Evolutionary conservation across 2,113 vertebrate genomes (phyloP), one percentile per base, ranked within the genome.

Genomic region (Hemibagrus wyckioides): DNA sequence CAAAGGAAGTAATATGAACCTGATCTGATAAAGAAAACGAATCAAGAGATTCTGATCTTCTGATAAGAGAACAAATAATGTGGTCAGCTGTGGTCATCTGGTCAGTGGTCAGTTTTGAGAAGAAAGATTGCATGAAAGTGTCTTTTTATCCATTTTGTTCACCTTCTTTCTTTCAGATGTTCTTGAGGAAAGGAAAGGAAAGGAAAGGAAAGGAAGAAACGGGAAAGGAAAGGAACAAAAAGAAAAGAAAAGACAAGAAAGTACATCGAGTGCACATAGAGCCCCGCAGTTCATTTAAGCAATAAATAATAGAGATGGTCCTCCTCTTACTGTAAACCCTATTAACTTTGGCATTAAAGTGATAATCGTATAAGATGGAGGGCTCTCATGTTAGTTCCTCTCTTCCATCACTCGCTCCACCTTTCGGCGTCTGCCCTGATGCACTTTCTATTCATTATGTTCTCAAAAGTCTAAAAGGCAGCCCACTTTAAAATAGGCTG

Each of bases 401-500:
- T 57, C 82, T 81, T 61, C 79, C 48, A 73, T 86, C 81, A 56
- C 39, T 73, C 33, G 36, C 48, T 80, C 61, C 63, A 41, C 86
- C 56, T 57, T 48, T 86, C 36, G 33, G 52, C 50, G 71, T 61
- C 54, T 65, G 36, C 15, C 63, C 89, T 93, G 91, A 93, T 94
- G 91, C 89, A 82, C 93, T 94, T 94, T 94, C 91, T 91, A 88
- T 93, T 94, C 90, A 94, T 94, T 93, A 92, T 28, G 69, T 63
- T 63, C 85, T 88, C 88, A 88, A 88, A 90, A 52, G 88, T 92
- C 73, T 48, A 87, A 89, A 89, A 54, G 88, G 88, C 76, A 65
- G 56, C 59, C 67, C 67, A 44, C 83, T 83, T 85, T 90, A 82
- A 81, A 88, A 86, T 65, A 88, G 69, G 10, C 11, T 41, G 41